Evolutionary conservation across 2,113 vertebrate genomes (phyloP), one percentile per base, ranked within the genome.

Genomic region (Prochilodus magdalenae): DNA sequence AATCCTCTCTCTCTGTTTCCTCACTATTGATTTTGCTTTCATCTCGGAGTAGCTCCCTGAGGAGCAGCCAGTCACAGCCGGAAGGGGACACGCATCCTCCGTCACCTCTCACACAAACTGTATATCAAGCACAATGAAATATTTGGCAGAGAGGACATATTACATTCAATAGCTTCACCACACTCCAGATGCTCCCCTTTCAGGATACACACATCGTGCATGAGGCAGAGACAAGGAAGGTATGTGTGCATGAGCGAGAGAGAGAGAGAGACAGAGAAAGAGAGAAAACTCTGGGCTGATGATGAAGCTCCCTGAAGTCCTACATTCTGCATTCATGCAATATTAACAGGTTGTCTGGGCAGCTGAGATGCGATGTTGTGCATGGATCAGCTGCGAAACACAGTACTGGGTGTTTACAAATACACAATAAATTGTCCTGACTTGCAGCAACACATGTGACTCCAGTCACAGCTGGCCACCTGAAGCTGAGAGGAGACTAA

Each of bases 1-100:
- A 27, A 80, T 44, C 33, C 57, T 26, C 29, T 36, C 53, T 57
- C 49, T 63, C 62, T 44, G 36, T 57, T 83, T 59, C 76, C 26
- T 84, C 62, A 78, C 59, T 81, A 86, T 83, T 49, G 85, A 86
- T 86, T 84, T 81, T 67, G 6, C 69, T 57, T 62, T 81, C 85
- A 83, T 83, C 74, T 74, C 73, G 15, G 73, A 55, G 53, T 57
- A 22, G 55, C 40, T 81, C 30, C 49, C 82, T 63, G 60, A 74
- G 69, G 69, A 81, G 40, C 63, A 27, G 79, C 69, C 57, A 36
- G 75, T 74, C 53, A 57, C 63, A 60, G 74, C 47, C 44, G 8
- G 74, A 73, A 65, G 73, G 6, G 53, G 74, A 77, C 77, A 40
- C 79, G 67, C 26, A 65, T 18, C 80, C 73, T 69, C 80, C 3